Evolutionary conservation across 2,888 invertebrate species (phyloP).

Genomic region (Rhingia rostrata): DNA sequence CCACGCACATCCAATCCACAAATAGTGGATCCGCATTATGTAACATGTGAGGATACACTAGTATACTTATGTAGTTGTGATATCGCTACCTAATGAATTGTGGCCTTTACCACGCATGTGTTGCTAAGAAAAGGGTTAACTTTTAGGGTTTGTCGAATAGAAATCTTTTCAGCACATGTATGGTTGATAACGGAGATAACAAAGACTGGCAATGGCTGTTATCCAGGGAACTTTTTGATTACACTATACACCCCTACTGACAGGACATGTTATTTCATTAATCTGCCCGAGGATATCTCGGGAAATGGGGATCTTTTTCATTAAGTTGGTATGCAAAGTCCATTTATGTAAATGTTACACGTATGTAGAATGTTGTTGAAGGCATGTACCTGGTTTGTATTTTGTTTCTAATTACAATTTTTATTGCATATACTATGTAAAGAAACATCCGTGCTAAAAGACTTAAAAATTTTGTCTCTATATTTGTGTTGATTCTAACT

Average conservation of each 20-base stretch:
- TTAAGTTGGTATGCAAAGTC: not conserved
- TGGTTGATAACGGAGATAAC: slow-evolving; percentile 52
- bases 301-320: not conserved
- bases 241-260: not conserved
- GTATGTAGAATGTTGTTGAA: too few species aligned
- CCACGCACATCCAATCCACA: slow-evolving; percentile 35
- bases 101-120: slow-evolving; percentile 73
- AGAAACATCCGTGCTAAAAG: too few species aligned
- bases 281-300: not conserved
- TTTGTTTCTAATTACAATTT: too few species aligned
- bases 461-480: too few species aligned
- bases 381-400: too few species aligned
- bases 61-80: slow-evolving; percentile 17
- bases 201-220: slow-evolving; percentile 40
- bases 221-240: slow-evolving; percentile 42
- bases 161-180: slow-evolving; percentile 45
- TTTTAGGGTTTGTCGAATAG: slow-evolving; percentile 53
- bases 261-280: slow-evolving; percentile 40
- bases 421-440: too few species aligned
- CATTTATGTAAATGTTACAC: too few species aligned
- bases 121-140: slow-evolving; percentile 63
- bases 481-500: too few species aligned
- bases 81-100: slow-evolving; percentile 72
- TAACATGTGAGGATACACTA: slow-evolving; percentile 32
- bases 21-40: slow-evolving; percentile 50